Evolutionary conservation across 2,113 vertebrate species (phyloP).

Genomic region (Scomber scombrus): DNA sequence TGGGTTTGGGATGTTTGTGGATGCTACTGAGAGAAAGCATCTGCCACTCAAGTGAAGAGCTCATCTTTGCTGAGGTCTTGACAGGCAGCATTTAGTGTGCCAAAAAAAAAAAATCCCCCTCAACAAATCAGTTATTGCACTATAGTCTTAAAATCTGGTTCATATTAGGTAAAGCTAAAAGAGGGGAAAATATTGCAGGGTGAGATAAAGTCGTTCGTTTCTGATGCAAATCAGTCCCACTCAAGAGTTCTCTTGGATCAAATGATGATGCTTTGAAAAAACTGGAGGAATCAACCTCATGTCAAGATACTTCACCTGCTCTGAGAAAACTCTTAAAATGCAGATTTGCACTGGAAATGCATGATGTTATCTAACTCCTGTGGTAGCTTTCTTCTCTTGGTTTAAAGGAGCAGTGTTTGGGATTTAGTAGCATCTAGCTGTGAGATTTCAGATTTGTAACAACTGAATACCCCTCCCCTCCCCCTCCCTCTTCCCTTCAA

Average conservation of each 20-base stretch:
- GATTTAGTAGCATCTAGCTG: too few relatives aligned
- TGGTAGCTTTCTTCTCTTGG: not conserved
- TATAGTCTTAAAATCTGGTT: conserved; percentile 1
- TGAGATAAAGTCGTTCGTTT: conserved; percentile 53
- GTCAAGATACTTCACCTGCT: conserved; percentile 29
- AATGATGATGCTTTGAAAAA: conserved; percentile 24
- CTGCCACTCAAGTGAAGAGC: conserved; percentile 48
- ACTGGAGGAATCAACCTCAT: conserved; percentile 15
- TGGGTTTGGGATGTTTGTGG: conserved; percentile 42
- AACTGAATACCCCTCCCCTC: too few relatives aligned
- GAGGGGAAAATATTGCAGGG: not conserved
- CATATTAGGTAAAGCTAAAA: not conserved
- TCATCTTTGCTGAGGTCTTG: conserved; percentile 40
- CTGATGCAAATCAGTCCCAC: conserved; percentile 57
- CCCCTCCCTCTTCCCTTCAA: too few relatives aligned
- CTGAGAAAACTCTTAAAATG: conserved; percentile 26
- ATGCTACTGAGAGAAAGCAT: conserved; percentile 43
- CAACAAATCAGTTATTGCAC: conserved; percentile 26
- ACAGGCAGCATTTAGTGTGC: conserved; percentile 45
- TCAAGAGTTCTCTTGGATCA: conserved; percentile 30
- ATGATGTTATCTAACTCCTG: not conserved
- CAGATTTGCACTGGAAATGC: conserved; percentile 28
- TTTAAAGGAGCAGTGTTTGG: not conserved
- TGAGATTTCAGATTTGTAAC: too few relatives aligned
- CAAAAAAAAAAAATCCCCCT: conserved; percentile 4